A percentile compares a stretch with the other conserved stretches of the same genome.
These are phyloP conservation scores for Bufotes viridis DNA, from an alignment of 2,797 vertebrate genomes.

Conservation along the genomic window DNA sequence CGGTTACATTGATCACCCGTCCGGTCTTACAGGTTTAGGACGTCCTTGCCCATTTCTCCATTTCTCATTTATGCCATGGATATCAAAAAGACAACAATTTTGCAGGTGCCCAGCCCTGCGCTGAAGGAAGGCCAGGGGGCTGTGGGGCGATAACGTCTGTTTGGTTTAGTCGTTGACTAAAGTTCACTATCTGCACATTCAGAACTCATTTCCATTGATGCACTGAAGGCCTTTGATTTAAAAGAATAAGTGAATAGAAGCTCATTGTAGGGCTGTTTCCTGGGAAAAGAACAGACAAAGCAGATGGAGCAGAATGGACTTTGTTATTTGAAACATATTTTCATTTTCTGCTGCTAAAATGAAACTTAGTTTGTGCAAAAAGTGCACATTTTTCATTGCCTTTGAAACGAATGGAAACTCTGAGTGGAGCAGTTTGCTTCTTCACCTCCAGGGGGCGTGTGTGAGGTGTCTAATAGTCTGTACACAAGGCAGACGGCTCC, in stretches of 20 bases:
- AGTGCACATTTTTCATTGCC: too few species aligned
- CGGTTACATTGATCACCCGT: neutral
- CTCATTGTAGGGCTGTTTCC: constrained; percentile 28
- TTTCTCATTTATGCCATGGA: constrained; percentile 31
- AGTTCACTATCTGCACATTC: constrained; percentile 13
- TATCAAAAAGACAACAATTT: constrained; percentile 7
- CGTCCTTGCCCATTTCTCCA: neutral
- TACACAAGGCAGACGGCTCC: too few species aligned
- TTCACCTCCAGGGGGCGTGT: too few species aligned
- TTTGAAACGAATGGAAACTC: too few species aligned
- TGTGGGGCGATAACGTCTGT: constrained; percentile 1
- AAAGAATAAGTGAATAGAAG: constrained; percentile 15
- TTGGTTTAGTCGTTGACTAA: neutral
- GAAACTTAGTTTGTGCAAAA: too few species aligned
- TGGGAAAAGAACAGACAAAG: neutral
- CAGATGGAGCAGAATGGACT: neutral
- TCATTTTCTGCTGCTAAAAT: too few species aligned
- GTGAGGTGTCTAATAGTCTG: too few species aligned
- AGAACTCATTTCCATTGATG: constrained; percentile 30
- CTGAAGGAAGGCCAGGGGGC: neutral
- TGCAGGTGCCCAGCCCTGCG: neutral
- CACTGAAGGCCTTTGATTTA: neutral
- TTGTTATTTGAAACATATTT: neutral
- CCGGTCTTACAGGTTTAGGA: neutral
- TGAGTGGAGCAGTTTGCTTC: too few species aligned